phyloP scores from a whole-genome alignment of 2,888 invertebrate genomes.

The Ellobium chinense region DNA sequence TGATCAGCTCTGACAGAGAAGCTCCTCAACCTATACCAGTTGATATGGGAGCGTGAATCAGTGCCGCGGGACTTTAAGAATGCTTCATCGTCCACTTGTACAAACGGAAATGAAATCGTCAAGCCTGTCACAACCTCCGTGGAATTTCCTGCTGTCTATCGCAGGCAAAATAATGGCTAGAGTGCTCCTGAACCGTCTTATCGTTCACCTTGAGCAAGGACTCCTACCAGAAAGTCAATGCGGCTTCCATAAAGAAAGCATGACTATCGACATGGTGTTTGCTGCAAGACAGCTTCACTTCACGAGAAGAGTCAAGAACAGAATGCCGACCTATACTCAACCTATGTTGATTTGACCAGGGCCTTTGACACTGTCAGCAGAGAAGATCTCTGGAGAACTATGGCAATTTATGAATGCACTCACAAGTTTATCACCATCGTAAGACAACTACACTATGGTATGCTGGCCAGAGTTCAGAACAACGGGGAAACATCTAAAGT shows the following conservation, averaged over 20 bases:
- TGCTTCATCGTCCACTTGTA: not conserved
- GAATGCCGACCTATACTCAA: no score
- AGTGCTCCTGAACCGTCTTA: not conserved
- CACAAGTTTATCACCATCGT: not conserved
- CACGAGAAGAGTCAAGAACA: no score
- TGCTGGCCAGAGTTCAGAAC: not conserved
- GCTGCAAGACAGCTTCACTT: not conserved
- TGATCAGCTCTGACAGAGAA: slow-evolving; percentile 27
- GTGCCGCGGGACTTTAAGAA: no score
- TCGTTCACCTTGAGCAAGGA: not conserved
- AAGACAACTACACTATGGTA: not conserved
- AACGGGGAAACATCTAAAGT: no score
- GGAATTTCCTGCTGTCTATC: not conserved
- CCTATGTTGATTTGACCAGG: no score
- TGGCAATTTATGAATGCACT: no score
- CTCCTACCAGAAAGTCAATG: not conserved
- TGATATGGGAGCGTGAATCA: slow-evolving; percentile 19
- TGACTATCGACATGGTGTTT: not conserved
- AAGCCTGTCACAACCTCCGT: not conserved
- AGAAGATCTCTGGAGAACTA: no score
- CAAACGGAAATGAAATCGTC: not conserved
- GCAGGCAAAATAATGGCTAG: not conserved
- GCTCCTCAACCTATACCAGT: slow-evolving; percentile 26
- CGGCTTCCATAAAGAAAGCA: not conserved
- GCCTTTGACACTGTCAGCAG: no score